Evolutionary conservation across 2,797 vertebrate genomes (phyloP).

Genomic region (Neosalanx taihuensis): DNA sequence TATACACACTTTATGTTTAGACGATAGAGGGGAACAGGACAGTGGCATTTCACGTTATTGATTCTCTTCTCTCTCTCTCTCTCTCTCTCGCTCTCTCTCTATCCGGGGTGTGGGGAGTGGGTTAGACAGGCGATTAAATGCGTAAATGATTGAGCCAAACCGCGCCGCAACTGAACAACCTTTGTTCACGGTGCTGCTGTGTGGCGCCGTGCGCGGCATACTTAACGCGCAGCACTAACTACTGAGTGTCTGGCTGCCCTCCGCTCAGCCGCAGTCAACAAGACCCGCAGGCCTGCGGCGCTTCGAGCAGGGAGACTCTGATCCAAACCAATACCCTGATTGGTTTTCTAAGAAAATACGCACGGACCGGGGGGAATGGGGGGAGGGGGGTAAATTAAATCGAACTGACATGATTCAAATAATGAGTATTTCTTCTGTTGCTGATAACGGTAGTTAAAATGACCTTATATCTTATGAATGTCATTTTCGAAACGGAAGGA

Average conservation of each 20-base stretch:
- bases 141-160: conserved; percentile 73
- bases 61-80: neutral
- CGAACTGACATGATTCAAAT: too few relatives aligned
- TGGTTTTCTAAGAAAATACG: too few relatives aligned
- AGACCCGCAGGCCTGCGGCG: neutral
- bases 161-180: conserved; percentile 76
- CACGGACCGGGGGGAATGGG: too few relatives aligned
- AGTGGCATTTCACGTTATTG: neutral
- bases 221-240: conserved; percentile 66
- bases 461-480: too few relatives aligned
- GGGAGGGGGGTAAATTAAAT: too few relatives aligned
- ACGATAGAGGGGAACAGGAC: neutral
- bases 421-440: too few relatives aligned
- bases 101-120: conserved; percentile 45
- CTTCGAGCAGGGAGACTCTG: neutral
- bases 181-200: conserved; percentile 74
- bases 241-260: conserved; percentile 33
- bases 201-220: conserved; percentile 69
- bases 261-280: conserved; percentile 1
- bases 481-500: too few relatives aligned
- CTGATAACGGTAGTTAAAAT: too few relatives aligned
- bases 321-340: neutral
- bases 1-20: too few relatives aligned
- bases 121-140: conserved; percentile 64
- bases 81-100: conserved; percentile 1